Conservation (phyloP, 2,113 vertebrate genomes). For the Rostratula benghalensis region DNA sequence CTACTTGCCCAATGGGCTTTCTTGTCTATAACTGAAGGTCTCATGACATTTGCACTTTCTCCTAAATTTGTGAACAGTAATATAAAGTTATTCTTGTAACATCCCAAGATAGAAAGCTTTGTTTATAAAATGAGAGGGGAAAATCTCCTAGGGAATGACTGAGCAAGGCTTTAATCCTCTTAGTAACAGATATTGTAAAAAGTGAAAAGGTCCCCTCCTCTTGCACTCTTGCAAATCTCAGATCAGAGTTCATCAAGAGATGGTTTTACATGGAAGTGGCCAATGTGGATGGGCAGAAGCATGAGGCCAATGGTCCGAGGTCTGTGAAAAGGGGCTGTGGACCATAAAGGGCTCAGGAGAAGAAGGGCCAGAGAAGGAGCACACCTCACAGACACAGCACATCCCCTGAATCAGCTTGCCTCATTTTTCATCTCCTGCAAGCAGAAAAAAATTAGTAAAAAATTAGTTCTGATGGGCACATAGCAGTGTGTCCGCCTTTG, state of each 20-base stretch:
- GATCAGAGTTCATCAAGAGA: neutral
- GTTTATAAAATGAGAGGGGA: neutral
- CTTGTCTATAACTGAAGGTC: neutral
- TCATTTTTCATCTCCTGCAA: neutral
- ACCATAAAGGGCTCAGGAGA: accelerated
- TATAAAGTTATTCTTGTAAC: neutral
- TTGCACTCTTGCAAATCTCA: neutral
- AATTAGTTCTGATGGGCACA: neutral
- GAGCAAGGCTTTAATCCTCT: neutral
- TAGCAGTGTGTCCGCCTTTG: neutral
- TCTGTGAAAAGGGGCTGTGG: neutral
- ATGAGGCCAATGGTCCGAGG: accelerated
- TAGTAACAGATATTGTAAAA: neutral
- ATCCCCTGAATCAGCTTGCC: neutral
- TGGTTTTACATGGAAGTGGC: neutral
- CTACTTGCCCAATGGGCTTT: neutral
- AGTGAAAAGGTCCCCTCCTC: neutral
- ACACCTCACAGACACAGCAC: neutral
- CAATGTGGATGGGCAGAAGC: neutral
- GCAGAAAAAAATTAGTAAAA: neutral
- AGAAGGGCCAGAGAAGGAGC: neutral
- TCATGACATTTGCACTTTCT: neutral
- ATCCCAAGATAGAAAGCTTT: neutral
- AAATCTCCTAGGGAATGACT: neutral
- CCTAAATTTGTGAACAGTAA: neutral